These are phyloP conservation scores for Sminthurinus aureus DNA, from an alignment of 2,888 invertebrate genomes.

Conservation along the genomic window DNA sequence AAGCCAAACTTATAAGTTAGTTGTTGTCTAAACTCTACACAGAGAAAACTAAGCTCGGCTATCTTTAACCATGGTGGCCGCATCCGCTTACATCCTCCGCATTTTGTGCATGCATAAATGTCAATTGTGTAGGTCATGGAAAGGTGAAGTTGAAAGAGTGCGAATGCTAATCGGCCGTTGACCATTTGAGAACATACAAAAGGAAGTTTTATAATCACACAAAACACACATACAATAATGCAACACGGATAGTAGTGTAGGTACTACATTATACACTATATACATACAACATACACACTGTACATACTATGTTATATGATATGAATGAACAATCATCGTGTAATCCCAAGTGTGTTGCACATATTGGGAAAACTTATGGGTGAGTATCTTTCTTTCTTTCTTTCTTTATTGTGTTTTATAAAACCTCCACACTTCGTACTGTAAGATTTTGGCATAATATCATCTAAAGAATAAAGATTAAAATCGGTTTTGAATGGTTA, in stretches of 20 bases:
- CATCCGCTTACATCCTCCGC: conserved; percentile 40
- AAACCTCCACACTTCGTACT: no score
- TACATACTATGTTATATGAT: conserved; percentile 6
- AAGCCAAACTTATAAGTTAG: no score
- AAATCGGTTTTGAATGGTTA: no score
- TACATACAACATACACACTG: neutral
- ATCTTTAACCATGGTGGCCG: conserved; percentile 24
- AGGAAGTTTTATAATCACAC: conserved; percentile 4
- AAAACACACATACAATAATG: neutral
- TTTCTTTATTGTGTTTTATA: neutral
- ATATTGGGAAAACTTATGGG: conserved; percentile 34
- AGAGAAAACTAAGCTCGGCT: neutral
- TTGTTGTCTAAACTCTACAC: no score
- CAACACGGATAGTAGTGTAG: neutral
- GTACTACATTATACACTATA: neutral
- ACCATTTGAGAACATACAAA: conserved; percentile 20
- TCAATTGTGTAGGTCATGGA: conserved; percentile 39
- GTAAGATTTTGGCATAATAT: neutral
- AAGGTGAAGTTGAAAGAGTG: conserved; percentile 34
- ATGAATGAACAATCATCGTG: conserved; percentile 30
- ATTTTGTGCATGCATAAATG: conserved; percentile 29
- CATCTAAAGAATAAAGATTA: neutral
- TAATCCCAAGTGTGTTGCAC: conserved; percentile 28
- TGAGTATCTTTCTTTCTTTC: conserved; percentile 31
- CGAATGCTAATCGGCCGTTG: conserved; percentile 39